These are phyloP conservation scores for Galerucella nymphaeae DNA, from an alignment of 2,888 invertebrate species.

Conservation along the genomic window DNA sequence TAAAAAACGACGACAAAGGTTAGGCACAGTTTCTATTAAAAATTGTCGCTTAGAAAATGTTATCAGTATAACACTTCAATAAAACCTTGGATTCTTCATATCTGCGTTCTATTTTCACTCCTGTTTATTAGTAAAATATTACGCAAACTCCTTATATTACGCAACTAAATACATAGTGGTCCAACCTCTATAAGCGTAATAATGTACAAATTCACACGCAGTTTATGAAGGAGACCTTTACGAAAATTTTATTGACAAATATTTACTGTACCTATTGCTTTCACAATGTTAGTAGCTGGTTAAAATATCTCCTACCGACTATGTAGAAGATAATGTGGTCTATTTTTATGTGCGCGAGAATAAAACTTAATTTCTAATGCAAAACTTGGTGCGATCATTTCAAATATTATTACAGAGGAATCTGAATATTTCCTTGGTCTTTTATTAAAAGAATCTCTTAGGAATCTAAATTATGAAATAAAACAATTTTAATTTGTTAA, in stretches of 20 bases:
- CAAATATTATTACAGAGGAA: no score
- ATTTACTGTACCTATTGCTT: slow-evolving; percentile 36
- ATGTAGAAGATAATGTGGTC: background rate
- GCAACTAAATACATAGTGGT: slow-evolving; percentile 30
- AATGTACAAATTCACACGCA: slow-evolving; percentile 9
- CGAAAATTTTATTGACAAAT: slow-evolving; percentile 41
- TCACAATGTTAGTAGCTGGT: slow-evolving; percentile 20
- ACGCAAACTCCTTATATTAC: slow-evolving; percentile 33
- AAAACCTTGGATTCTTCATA: slow-evolving; percentile 38
- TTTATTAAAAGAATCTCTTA: no score
- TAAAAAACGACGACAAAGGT: no score
- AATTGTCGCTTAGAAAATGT: background rate
- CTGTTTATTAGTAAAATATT: slow-evolving; percentile 29
- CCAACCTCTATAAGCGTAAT: slow-evolving; percentile 20
- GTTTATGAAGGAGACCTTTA: slow-evolving; percentile 27
- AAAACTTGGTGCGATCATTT: no score
- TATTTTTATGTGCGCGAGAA: no score
- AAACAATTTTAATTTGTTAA: no score
- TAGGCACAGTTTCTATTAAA: background rate
- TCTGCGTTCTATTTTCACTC: slow-evolving; percentile 36
- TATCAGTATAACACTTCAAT: background rate
- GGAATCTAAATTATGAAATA: no score
- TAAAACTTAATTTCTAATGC: no score
- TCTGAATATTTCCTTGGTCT: no score
- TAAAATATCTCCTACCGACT: background rate